Percentiles rank a stretch among this genome's conserved stretches.
These are phyloP conservation scores for Trichonephila inaurata DNA, from an alignment of 1,140 invertebrate species.

Conservation along the genomic window DNA sequence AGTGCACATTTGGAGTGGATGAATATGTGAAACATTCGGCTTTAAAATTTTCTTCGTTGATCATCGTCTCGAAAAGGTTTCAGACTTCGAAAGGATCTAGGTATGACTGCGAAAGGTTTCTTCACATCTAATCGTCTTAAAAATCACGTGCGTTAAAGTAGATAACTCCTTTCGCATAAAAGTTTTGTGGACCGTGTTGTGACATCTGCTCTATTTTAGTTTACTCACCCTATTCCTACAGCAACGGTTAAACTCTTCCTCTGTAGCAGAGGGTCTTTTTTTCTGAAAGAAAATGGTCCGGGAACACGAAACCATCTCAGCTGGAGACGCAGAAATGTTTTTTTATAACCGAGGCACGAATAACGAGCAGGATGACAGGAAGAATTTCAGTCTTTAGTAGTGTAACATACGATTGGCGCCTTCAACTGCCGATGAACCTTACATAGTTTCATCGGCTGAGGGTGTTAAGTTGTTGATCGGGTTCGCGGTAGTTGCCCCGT, in stretches of 20 bases:
- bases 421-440: conserved; percentile 81
- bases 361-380: conserved; percentile 68
- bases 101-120: background rate
- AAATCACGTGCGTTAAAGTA: background rate
- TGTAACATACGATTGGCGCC: conserved; percentile 75
- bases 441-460: conserved; percentile 79
- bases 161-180: background rate
- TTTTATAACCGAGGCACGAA: conserved; percentile 78
- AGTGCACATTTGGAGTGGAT: too few species aligned
- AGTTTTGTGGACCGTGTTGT: background rate
- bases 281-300: too few species aligned
- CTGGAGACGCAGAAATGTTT: conserved; percentile 75
- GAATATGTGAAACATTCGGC: accelerated
- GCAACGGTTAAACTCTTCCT: too few species aligned
- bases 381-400: background rate
- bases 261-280: background rate
- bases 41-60: too few species aligned
- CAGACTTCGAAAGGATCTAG: background rate
- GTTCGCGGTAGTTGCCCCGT: too few species aligned
- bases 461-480: conserved; percentile 75
- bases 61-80: too few species aligned
- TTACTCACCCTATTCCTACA: background rate
- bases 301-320: conserved; percentile 77
- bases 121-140: background rate
- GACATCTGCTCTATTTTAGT: background rate